Conservation (phyloP, 2,888 invertebrate species). For the Hyles lineata region DNA sequence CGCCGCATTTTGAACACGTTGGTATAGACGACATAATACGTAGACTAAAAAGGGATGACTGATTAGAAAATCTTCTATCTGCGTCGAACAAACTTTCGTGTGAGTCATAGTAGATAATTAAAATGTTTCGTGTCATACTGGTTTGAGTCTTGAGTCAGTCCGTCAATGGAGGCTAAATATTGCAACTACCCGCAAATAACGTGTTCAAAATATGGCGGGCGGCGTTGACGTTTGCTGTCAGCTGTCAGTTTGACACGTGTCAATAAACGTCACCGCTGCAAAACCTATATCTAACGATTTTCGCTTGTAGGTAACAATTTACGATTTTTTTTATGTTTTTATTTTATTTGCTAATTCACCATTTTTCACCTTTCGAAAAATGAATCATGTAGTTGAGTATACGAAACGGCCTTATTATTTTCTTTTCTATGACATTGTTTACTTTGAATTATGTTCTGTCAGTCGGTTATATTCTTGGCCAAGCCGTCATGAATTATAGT, state of each 20-base stretch:
- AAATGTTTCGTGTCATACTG: not conserved
- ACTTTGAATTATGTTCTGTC: constrained; percentile 16
- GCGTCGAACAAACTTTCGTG: constrained; percentile 3
- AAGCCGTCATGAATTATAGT: not conserved
- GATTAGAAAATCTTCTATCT: not conserved
- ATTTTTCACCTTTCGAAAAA: constrained; percentile 57
- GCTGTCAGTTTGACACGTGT: constrained; percentile 23
- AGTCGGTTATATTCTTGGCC: constrained; percentile 17
- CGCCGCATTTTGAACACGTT: constrained; percentile 41
- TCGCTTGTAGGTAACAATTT: constrained; percentile 34
- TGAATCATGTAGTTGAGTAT: constrained; percentile 59
- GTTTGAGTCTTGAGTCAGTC: constrained; percentile 6
- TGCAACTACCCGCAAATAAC: not conserved
- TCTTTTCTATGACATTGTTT: constrained; percentile 42
- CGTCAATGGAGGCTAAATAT: constrained; percentile 13
- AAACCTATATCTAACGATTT: not conserved
- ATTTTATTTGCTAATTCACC: constrained; percentile 31
- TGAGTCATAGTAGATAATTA: not conserved
- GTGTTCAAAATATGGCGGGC: constrained; percentile 10
- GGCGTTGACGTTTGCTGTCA: not conserved
- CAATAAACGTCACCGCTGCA: constrained; percentile 9
- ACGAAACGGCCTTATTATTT: constrained; percentile 44
- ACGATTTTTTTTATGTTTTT: constrained; percentile 49
- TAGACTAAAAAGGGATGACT: not conserved
- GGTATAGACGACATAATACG: not conserved